Percentiles rank a stretch among this genome's conserved stretches.
Conservation (phyloP, 2,113 vertebrate species). For the Lanius collurio region DNA sequence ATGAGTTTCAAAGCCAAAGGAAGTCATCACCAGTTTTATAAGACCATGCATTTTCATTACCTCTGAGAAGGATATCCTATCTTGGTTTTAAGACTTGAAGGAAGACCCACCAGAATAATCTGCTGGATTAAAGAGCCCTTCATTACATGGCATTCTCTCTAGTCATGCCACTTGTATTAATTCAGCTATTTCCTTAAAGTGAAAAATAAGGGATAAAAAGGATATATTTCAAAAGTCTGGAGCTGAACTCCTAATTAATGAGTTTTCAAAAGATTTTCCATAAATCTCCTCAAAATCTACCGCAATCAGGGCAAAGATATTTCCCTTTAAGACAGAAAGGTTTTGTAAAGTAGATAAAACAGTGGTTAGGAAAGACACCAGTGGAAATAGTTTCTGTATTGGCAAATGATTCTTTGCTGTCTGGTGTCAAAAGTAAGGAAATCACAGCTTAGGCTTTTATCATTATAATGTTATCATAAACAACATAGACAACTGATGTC, state of each 20-base stretch:
- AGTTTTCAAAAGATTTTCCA: not conserved
- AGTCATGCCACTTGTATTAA: not conserved
- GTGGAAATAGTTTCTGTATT: not conserved
- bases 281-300: not conserved
- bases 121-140: not conserved
- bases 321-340: not conserved
- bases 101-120: not conserved
- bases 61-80: not conserved
- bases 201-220: not conserved
- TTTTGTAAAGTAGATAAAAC: not conserved
- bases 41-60: not conserved
- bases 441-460: not conserved
- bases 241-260: not conserved
- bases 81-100: not conserved
- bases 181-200: not conserved
- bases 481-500: not conserved
- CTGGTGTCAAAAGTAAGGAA: not conserved
- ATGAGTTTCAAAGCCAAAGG: not conserved
- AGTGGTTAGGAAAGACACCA: not conserved
- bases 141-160: not conserved
- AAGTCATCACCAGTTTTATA: not conserved
- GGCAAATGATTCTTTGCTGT: not conserved
- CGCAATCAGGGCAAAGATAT: not conserved
- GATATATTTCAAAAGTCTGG: not conserved
- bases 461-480: not conserved